These are phyloP conservation scores for Erynnis tages DNA, from an alignment of 2,888 invertebrate genomes.

Conservation along the genomic window DNA sequence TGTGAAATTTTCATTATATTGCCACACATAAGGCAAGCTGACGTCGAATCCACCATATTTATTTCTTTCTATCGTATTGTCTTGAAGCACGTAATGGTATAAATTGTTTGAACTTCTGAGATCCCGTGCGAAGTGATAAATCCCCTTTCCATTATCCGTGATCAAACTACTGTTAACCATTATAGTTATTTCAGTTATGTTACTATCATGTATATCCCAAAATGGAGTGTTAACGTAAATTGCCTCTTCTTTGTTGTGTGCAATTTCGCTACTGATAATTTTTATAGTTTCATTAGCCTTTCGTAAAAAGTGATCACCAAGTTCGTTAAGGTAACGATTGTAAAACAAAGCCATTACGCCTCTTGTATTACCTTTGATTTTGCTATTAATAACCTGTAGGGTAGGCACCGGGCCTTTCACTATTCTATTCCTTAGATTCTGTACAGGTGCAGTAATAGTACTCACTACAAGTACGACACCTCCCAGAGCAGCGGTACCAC, in stretches of 20 bases:
- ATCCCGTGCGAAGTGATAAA: constrained; percentile 95
- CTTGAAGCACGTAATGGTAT: constrained; percentile 95
- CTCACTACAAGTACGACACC: constrained; percentile 91
- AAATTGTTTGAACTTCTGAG: constrained; percentile 97
- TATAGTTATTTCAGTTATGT: constrained; percentile 94
- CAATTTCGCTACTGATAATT: constrained; percentile 89
- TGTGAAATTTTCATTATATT: constrained; percentile 96
- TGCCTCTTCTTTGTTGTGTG: constrained; percentile 90
- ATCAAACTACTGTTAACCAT: constrained; percentile 93
- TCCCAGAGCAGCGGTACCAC: constrained; percentile 89
- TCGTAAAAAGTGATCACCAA: constrained; percentile 91
- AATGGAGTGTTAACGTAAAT: constrained; percentile 91
- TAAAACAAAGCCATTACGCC: constrained; percentile 93
- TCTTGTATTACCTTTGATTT: constrained; percentile 89
- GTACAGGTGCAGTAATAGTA: constrained; percentile 86
- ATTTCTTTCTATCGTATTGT: constrained; percentile 93
- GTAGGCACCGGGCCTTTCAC: constrained; percentile 91
- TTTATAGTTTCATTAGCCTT: constrained; percentile 94
- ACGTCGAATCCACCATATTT: constrained; percentile 93
- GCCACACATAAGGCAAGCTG: constrained; percentile 96
- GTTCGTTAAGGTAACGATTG: constrained; percentile 92
- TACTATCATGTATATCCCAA: constrained; percentile 92
- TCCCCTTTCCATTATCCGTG: constrained; percentile 92
- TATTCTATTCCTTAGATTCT: constrained; percentile 87
- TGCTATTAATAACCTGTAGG: constrained; percentile 85